phyloP scores from a whole-genome alignment of 2,113 vertebrate genomes.

The Narcine bancroftii region DNA sequence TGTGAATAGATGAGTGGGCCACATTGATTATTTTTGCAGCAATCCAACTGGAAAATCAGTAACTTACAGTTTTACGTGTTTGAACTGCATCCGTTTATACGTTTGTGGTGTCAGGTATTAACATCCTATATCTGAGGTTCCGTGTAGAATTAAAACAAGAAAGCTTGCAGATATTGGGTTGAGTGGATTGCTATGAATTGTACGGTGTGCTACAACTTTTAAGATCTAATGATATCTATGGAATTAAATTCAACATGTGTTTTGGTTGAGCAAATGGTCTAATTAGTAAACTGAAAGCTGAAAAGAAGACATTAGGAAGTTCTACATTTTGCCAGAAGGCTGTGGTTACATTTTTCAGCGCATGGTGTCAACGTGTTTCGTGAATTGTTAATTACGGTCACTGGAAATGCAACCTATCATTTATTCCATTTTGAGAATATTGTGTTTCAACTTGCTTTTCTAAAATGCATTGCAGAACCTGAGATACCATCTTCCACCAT shows the following conservation, averaged over 20 bases:
- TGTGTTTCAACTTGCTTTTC: slow-evolving; percentile 21
- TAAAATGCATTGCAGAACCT: slow-evolving; percentile 31
- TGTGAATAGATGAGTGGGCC: background rate
- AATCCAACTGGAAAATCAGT: background rate
- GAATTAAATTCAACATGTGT: background rate
- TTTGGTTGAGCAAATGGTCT: background rate
- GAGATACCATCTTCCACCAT: slow-evolving; percentile 8
- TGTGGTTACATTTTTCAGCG: background rate
- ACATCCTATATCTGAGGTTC: background rate
- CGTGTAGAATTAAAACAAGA: too few relatives aligned
- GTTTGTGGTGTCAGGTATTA: background rate
- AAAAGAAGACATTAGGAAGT: background rate
- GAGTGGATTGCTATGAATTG: too few relatives aligned
- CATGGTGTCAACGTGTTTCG: background rate
- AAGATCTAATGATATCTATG: background rate
- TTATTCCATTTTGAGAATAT: background rate
- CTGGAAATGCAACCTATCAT: background rate
- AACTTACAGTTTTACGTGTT: background rate
- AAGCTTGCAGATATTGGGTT: too few relatives aligned
- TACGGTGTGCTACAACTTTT: background rate
- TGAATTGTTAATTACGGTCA: background rate
- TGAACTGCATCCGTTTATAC: background rate
- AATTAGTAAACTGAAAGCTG: background rate
- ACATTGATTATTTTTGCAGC: background rate
- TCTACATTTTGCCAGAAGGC: background rate